A percentile compares a stretch with the other conserved stretches of the same genome.
Conservation (phyloP, 2,888 invertebrate species). For the Copidosoma aretas region DNA sequence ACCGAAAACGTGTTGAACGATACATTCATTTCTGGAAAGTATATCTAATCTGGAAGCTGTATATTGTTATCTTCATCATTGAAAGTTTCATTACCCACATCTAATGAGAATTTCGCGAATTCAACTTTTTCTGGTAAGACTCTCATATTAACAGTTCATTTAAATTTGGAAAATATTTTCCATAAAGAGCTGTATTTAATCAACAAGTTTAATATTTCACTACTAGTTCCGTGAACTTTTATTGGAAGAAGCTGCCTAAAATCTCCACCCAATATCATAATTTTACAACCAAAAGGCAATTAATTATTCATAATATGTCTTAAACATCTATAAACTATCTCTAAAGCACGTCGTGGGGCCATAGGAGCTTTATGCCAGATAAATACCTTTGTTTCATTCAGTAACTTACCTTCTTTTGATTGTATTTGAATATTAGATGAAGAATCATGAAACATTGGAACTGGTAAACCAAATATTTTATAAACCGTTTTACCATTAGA, state of each 20-base stretch:
- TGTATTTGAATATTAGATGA: constrained; percentile 40
- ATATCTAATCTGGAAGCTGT: constrained; percentile 27
- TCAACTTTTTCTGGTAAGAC: constrained; percentile 32
- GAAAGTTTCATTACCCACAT: constrained; percentile 31
- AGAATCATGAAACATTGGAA: constrained; percentile 39
- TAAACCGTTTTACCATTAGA: too few relatives aligned
- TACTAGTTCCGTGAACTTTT: too few relatives aligned
- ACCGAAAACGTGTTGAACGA: constrained; percentile 36
- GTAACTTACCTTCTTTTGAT: constrained; percentile 39
- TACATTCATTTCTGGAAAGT: constrained; percentile 28
- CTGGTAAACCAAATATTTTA: too few relatives aligned
- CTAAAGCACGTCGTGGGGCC: constrained; percentile 42
- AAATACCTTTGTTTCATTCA: constrained; percentile 38
- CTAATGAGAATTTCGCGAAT: constrained; percentile 33
- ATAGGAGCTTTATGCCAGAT: constrained; percentile 47
- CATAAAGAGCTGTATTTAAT: constrained; percentile 6
- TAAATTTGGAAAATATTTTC: constrained; percentile 17
- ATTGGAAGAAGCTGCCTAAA: too few relatives aligned
- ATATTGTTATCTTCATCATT: constrained; percentile 31
- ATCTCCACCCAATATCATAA: constrained; percentile 33
- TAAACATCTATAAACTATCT: constrained; percentile 40
- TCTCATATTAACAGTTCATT: constrained; percentile 32
- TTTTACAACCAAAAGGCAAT: constrained; percentile 45
- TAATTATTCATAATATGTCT: constrained; percentile 43
- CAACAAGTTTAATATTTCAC: too few relatives aligned